phyloP scores from a whole-genome alignment of 2,888 invertebrate species.

The Agrotis exclamationis region DNA sequence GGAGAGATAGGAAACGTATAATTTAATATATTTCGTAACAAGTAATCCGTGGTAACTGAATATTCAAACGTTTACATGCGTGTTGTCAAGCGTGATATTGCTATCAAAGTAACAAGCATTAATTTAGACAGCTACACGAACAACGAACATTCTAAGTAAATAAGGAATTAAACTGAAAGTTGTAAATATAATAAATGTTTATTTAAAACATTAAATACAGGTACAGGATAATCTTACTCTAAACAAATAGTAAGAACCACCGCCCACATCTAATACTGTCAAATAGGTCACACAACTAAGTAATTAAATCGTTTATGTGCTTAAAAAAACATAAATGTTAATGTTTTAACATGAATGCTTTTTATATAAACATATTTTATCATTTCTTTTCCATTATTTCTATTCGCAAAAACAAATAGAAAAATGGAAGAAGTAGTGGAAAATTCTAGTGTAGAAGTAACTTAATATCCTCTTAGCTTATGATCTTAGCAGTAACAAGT shows the following conservation, averaged over 20 bases:
- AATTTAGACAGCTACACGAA: neutral
- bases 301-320: too few relatives aligned
- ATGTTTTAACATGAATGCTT: too few relatives aligned
- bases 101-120: constrained; percentile 29
- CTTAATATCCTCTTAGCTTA: constrained; percentile 49
- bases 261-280: neutral
- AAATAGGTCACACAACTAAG: neutral
- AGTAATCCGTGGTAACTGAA: constrained; percentile 28
- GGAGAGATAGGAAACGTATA: neutral
- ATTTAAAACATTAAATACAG: constrained; percentile 22
- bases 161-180: constrained; percentile 1
- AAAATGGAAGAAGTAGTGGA: constrained; percentile 1
- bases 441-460: neutral
- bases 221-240: neutral
- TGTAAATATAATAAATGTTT: constrained; percentile 12
- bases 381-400: constrained; percentile 4
- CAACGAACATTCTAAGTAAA: neutral
- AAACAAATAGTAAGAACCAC: neutral
- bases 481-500: constrained; percentile 61
- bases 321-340: too few relatives aligned
- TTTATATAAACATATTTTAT: too few relatives aligned
- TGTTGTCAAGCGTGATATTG: constrained; percentile 41
- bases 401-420: neutral
- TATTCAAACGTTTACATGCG: constrained; percentile 38
- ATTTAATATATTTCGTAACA: constrained; percentile 8